Base-by-base conservation (phyloP, 2,113 vertebrate genomes). In the Microcebus jonahi region DNA sequence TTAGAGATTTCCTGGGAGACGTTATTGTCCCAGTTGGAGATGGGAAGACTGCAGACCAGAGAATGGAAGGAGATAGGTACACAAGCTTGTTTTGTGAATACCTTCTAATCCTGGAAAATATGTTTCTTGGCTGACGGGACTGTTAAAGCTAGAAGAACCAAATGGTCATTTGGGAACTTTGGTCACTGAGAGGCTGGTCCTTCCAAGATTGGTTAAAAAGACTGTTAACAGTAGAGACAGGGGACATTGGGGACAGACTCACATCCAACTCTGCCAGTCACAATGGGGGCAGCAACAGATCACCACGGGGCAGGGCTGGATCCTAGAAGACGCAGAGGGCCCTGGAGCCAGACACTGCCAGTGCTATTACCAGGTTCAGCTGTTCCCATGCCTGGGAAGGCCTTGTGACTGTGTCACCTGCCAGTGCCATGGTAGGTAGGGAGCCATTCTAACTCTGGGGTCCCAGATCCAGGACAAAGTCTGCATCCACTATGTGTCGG, bases 121-220 rank as follows among this genome's bases (percentile, higher is more conserved):
- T 9, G 0, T 81, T 81, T 80, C 48, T 21, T 29, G 85, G 8
- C 20, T 65, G 48, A 83, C 25, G 17, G 4, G 27, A 27, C 68
- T 27, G 8, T 48, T 21, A 53, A 70, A 91, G 39, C 4, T 57
- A 39, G 31, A 76, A 88, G 39, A 91, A 83, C 42, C 85, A 80
- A 90, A 42, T 29, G 11, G 31, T 31, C n/a, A 39, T 50, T 90
- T 65, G 8, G 15, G 63, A 81, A 77, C 14, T 85, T 59, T 71
- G 71, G 29, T 31, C 36, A 45, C 34, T 39, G 55, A 59, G 29
- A 70, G 11, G 4, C 36, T 7, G 25, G 31, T n/a, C n/a, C 27
- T 95, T 80, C 53, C 21, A 70, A n/a, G 53, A n/a, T 36, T 45
- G 7, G 31, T 71, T 83, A 59, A 73, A 65, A 94, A 82, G 53